phyloP scores from a whole-genome alignment of 2,797 vertebrate species.

The Arnoldichthys spilopterus region DNA sequence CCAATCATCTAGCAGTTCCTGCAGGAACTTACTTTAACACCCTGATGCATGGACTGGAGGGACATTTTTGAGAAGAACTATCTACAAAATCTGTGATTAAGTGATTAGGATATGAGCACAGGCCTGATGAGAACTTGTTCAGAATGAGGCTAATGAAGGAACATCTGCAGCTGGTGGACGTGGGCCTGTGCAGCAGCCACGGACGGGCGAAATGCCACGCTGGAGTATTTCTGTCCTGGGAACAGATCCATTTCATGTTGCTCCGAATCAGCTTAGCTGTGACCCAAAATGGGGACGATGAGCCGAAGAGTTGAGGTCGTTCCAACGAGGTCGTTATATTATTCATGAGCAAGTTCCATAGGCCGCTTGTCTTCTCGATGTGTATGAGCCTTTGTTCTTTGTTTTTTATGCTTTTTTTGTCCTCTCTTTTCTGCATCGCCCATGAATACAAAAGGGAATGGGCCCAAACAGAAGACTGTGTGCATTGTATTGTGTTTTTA shows the following conservation, averaged over 20 bases:
- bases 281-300: constrained; percentile 10
- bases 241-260: constrained; percentile 19
- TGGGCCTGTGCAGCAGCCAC: neutral
- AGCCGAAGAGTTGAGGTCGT: neutral
- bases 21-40: too few species aligned
- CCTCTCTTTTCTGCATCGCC: neutral
- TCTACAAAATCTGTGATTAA: neutral
- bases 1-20: too few species aligned
- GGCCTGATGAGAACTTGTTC: neutral
- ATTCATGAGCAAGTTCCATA: constrained; percentile 21
- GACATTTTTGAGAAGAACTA: too few species aligned
- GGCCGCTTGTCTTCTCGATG: neutral
- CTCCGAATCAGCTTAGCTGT: constrained; percentile 13
- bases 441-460: neutral
- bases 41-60: too few species aligned
- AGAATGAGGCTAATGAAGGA: neutral
- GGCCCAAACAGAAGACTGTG: constrained; percentile 12
- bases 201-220: neutral
- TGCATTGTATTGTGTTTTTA: constrained; percentile 39
- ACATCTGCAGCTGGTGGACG: neutral
- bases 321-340: constrained; percentile 15
- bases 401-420: neutral
- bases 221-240: neutral
- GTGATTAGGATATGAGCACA: neutral
- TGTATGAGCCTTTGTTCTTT: neutral